A percentile compares a stretch with the other conserved stretches of the same genome.
Evolutionary conservation across 1,140 invertebrate genomes (phyloP).

Genomic region (Ridgeia piscesae): DNA sequence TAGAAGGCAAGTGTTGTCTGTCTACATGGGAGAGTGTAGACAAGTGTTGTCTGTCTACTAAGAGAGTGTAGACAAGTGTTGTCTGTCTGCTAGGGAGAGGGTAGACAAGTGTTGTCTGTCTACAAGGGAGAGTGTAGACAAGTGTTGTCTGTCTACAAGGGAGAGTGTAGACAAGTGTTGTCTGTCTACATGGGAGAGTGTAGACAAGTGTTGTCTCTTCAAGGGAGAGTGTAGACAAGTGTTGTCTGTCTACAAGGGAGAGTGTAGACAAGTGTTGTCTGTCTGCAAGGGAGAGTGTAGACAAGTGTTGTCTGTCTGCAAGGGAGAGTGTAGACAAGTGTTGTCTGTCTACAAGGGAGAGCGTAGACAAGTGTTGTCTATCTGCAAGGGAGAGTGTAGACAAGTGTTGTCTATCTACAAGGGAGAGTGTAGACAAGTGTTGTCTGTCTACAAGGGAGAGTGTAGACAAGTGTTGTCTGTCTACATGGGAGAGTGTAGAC

Average conservation of each 20-base stretch:
- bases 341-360: background rate
- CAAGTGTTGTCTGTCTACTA: background rate
- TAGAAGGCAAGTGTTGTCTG: background rate
- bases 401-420: background rate
- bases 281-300: background rate
- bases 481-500: no score
- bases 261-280: background rate
- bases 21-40: no score
- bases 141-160: background rate
- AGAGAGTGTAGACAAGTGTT: background rate
- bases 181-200: no score
- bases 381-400: background rate
- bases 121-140: background rate
- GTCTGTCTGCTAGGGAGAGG: no score
- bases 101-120: background rate
- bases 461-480: background rate
- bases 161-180: background rate
- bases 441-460: background rate
- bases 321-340: background rate
- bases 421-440: background rate
- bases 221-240: background rate
- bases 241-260: background rate
- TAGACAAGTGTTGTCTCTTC: background rate
- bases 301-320: background rate
- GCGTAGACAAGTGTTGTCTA: background rate